Conservation (phyloP, 2,797 vertebrate genomes). For the Podarcis siculus region DNA sequence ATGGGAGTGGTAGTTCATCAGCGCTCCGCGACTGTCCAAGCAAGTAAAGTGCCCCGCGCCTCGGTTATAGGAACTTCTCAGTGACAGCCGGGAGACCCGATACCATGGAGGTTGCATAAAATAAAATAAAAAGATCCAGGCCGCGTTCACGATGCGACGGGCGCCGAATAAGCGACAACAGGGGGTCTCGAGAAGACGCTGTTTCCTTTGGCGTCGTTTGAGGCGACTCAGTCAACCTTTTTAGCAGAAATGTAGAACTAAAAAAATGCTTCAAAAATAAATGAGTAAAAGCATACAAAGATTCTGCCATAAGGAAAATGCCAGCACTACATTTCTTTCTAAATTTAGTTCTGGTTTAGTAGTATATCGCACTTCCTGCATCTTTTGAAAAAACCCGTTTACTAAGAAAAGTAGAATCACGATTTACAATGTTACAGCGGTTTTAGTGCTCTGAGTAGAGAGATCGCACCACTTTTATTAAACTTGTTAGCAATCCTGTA, state of each 20-base stretch:
- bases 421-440: neutral
- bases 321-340: neutral
- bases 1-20: conserved; percentile 17
- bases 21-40: no score
- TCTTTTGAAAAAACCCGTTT: neutral
- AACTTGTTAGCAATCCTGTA: neutral
- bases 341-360: neutral
- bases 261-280: no score
- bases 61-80: neutral
- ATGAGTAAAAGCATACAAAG: neutral
- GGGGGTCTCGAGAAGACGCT: no score
- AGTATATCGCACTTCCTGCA: neutral
- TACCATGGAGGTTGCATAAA: neutral
- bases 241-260: no score
- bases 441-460: neutral
- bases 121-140: no score
- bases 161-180: no score
- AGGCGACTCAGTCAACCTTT: neutral
- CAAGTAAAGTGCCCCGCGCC: neutral
- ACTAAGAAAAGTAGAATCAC: neutral
- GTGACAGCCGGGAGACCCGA: no score
- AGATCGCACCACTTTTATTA: neutral
- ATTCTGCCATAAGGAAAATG: neutral
- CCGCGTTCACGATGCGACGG: no score
- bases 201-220: neutral